Percentiles rank a stretch among this genome's conserved stretches.
Evolutionary conservation across 2,113 vertebrate species (phyloP).

Genomic region (Hippolais icterina): DNA sequence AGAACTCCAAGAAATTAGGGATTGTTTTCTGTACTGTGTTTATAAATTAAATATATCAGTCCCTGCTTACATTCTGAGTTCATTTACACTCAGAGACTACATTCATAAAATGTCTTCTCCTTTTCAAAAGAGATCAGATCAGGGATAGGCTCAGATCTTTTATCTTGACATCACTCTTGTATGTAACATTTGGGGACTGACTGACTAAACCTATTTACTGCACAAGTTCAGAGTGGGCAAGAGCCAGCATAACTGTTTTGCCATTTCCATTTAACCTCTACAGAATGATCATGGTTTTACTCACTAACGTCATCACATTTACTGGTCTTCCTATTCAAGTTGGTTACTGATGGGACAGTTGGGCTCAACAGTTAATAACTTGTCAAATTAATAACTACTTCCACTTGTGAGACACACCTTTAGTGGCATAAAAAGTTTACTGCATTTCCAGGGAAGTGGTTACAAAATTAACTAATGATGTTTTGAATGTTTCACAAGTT

Average conservation of each 20-base stretch:
- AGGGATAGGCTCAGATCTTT: not conserved
- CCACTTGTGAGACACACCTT: slow-evolving; percentile 28
- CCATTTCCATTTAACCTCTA: not conserved
- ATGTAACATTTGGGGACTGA: not conserved
- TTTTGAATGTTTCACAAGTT: slow-evolving; percentile 18
- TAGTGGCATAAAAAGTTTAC: not conserved
- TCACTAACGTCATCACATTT: not conserved
- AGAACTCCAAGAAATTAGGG: slow-evolving; percentile 3
- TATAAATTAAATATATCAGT: slow-evolving; percentile 5
- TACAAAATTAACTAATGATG: slow-evolving; percentile 12
- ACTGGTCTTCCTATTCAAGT: not conserved
- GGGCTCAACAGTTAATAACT: slow-evolving; percentile 57
- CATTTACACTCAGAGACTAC: not conserved
- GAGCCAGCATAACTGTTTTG: not conserved
- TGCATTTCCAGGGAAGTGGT: slow-evolving; percentile 15
- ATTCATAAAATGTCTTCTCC: not conserved
- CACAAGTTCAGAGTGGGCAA: not conserved
- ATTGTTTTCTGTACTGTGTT: slow-evolving; percentile 13
- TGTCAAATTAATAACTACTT: slow-evolving; percentile 52
- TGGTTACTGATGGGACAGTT: slow-evolving; percentile 39
- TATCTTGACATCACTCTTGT: slow-evolving; percentile 3
- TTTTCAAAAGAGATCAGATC: not conserved
- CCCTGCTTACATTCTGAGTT: not conserved
- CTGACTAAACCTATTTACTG: not conserved
- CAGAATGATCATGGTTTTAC: slow-evolving; percentile 26